Evolutionary conservation across 1,140 invertebrate genomes (phyloP).

Genomic region (Drosophila hydei): DNA sequence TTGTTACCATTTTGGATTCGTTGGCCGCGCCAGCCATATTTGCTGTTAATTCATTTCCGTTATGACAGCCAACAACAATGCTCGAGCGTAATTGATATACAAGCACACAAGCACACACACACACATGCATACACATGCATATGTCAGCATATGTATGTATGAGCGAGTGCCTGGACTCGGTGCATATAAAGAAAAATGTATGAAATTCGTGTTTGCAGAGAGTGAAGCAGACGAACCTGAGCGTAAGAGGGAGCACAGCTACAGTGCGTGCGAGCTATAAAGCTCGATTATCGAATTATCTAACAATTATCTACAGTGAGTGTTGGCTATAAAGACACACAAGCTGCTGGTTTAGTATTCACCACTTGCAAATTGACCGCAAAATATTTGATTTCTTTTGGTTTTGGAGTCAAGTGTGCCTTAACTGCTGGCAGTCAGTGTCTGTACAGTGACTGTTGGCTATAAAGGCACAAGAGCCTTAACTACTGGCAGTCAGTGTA

Average conservation of each 20-base stretch:
- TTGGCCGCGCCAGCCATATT: constrained; percentile 51
- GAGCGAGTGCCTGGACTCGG: not conserved
- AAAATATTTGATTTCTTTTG: too few relatives aligned
- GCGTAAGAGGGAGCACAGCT: constrained; percentile 10
- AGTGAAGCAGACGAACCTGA: constrained; percentile 13
- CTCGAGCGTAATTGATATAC: constrained; percentile 70
- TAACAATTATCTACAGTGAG: too few relatives aligned
- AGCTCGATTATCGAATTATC: too few relatives aligned
- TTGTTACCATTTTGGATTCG: constrained; percentile 16
- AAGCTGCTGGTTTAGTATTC: too few relatives aligned
- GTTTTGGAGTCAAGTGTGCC: not conserved
- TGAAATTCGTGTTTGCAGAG: constrained; percentile 42
- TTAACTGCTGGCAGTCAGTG: constrained; percentile 31
- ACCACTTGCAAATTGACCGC: too few relatives aligned
- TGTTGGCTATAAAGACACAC: too few relatives aligned
- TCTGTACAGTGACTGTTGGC: constrained; percentile 2
- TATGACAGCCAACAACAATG: constrained; percentile 63
- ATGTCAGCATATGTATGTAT: constrained; percentile 22
- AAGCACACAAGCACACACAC: constrained; percentile 59
- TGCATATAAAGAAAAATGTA: constrained; percentile 50
- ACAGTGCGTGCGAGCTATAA: not conserved
- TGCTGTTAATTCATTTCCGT: constrained; percentile 79
- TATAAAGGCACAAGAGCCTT: too few relatives aligned
- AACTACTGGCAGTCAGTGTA: not conserved
- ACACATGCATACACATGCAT: constrained; percentile 12